Percentiles rank a stretch among this genome's conserved stretches.
Conservation (phyloP, 2,888 invertebrate genomes). For the Mesorhabditis spiculigera region DNA sequence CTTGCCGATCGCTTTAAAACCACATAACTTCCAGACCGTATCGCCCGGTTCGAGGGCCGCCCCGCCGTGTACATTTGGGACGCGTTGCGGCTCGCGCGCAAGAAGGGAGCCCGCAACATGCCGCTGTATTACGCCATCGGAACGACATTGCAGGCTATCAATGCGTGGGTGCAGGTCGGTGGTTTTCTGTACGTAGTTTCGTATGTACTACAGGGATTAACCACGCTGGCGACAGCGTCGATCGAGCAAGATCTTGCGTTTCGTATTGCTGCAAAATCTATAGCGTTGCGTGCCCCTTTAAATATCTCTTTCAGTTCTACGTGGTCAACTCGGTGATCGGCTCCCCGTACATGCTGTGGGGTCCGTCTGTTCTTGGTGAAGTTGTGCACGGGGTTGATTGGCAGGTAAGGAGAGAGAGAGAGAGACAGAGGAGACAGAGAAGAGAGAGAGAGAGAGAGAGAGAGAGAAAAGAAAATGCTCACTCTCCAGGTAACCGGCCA, state of each 20-base stretch:
- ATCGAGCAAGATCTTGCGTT: no score
- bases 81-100: constrained; percentile 49
- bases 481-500: constrained; percentile 46
- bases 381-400: constrained; percentile 47
- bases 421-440: background rate
- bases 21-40: constrained; percentile 29
- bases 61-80: constrained; percentile 55
- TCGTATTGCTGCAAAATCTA: no score
- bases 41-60: constrained; percentile 41
- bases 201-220: background rate
- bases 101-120: constrained; percentile 39
- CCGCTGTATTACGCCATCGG: constrained; percentile 45
- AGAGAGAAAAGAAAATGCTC: background rate
- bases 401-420: constrained; percentile 32
- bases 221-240: no score
- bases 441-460: no score
- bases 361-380: constrained; percentile 46
- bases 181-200: background rate
- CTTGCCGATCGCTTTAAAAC: background rate
- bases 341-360: constrained; percentile 51
- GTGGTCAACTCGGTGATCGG: constrained; percentile 48
- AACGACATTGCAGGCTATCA: constrained; percentile 43
- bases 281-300: no score
- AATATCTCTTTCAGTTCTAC: constrained; percentile 33
- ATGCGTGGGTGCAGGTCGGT: constrained; percentile 39